Base-by-base conservation (phyloP, 2,888 invertebrate genomes). In the Aproaerema taeniolella region DNA sequence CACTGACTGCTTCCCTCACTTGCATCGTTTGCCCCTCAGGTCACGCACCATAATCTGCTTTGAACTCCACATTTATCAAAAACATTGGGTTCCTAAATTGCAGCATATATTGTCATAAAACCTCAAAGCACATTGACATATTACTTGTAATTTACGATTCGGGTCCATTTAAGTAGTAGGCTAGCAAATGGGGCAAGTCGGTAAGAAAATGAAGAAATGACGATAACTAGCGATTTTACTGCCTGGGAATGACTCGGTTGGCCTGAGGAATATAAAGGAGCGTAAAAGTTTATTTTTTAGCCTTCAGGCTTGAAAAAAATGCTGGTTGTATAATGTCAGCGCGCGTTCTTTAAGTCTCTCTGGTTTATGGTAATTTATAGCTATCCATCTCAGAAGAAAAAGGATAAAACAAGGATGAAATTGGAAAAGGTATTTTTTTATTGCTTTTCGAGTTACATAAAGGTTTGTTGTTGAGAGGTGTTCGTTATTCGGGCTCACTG, bases 361-460 rank as follows among this genome's bases (percentile, higher is more conserved):
- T n/a, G n/a, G 51, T 53, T 57, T 54, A 49, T 46, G 49, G 51
- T 58, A 55, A 64, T 61, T 60, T 61, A 63, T 62, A 52, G 52
- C 41, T 41, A 52, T 50, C 50, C 48, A 48, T 51, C 44, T 41
- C 34, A 32, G 2, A 10, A 15, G 30, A 30, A 31, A 25, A 42
- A 31, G 31, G 24, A 28, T 24, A 31, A 31, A 40, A 31, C 13
- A 12, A 11, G 16, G 11, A 31, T 39, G 33, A 20, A 34, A 33
- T 39, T 33, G 35, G 35, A 24, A 25, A 14, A 25, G 14, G 25
- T 31, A 38, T 15, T 35, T 14, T 25, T 38, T 38, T 38, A 20
- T 31, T 31, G 7, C 11, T 29, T 33, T 32, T 28, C 14, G 11
- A 31, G 5, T 5, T 26, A 5, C n/a, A 26, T n/a, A 26, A 31